Conservation (phyloP, 2,888 invertebrate species). For the Adelphocoris suturalis region DNA sequence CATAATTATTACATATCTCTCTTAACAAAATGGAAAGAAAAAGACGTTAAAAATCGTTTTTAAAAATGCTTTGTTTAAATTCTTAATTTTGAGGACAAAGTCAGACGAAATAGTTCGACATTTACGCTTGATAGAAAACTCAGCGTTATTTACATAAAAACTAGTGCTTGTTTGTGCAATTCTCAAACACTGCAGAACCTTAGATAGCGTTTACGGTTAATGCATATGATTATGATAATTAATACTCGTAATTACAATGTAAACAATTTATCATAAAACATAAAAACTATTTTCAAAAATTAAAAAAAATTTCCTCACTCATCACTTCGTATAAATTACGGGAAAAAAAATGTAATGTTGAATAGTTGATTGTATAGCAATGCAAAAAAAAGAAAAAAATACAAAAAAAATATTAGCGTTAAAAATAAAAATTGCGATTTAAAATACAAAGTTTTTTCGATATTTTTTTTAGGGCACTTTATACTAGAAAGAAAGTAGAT, state of each 20-base stretch:
- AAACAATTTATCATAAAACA: neutral
- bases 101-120: conserved; percentile 23
- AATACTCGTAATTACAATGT: neutral
- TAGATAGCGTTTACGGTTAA: conserved; percentile 24
- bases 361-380: conserved; percentile 20
- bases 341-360: conserved; percentile 7
- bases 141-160: neutral
- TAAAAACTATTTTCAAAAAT: conserved; percentile 13
- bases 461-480: conserved; percentile 68
- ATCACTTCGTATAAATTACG: conserved; percentile 47
- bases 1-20: conserved; percentile 7
- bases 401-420: conserved; percentile 52
- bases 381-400: conserved; percentile 49
- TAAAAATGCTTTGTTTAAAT: conserved; percentile 37
- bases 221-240: conserved; percentile 1
- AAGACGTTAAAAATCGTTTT: neutral
- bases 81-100: neutral
- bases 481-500: conserved; percentile 53
- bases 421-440: conserved; percentile 53
- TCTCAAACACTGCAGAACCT: conserved; percentile 40
- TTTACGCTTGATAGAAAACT: conserved; percentile 48
- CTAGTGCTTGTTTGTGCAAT: conserved; percentile 40
- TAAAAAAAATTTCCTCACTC: conserved; percentile 55
- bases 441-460: conserved; percentile 60
- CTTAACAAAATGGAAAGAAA: conserved; percentile 35